These are phyloP conservation scores for Mohoua ochrocephala DNA, from an alignment of 2,113 vertebrate species.

Conservation along the genomic window DNA sequence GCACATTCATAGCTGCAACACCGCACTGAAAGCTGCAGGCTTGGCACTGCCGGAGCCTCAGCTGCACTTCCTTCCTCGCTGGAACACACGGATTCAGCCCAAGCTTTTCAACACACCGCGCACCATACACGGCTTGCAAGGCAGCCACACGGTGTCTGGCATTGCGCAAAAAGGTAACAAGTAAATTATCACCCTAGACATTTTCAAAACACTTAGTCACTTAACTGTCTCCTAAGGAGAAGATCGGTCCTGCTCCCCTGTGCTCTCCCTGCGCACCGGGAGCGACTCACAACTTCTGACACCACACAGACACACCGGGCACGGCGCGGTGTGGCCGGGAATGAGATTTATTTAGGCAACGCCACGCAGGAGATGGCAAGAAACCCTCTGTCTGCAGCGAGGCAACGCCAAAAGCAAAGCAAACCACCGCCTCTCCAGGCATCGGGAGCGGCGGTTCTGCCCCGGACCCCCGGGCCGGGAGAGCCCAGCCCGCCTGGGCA, in stretches of 20 bases:
- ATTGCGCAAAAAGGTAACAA: not conserved
- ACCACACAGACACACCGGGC: too few species aligned
- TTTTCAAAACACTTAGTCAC: not conserved
- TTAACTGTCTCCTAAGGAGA: not conserved
- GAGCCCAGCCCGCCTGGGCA: fast-evolving
- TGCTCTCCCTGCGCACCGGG: fast-evolving
- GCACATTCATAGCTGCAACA: not conserved
- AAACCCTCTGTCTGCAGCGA: not conserved
- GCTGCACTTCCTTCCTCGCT: not conserved
- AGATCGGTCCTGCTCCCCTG: not conserved
- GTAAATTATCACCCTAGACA: not conserved
- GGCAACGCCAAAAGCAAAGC: not conserved
- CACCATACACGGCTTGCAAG: fast-evolving
- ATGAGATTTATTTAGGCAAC: not conserved
- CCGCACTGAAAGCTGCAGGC: not conserved
- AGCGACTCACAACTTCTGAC: not conserved
- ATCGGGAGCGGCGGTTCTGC: not conserved
- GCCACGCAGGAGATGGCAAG: not conserved
- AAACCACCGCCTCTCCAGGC: not conserved
- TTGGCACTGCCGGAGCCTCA: not conserved
- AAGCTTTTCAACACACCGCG: not conserved
- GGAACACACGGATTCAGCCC: not conserved
- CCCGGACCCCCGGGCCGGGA: fast-evolving
- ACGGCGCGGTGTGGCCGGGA: not conserved
- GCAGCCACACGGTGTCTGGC: not conserved